Evolutionary conservation across 2,113 vertebrate species (phyloP).

Genomic region (Aix galericulata): DNA sequence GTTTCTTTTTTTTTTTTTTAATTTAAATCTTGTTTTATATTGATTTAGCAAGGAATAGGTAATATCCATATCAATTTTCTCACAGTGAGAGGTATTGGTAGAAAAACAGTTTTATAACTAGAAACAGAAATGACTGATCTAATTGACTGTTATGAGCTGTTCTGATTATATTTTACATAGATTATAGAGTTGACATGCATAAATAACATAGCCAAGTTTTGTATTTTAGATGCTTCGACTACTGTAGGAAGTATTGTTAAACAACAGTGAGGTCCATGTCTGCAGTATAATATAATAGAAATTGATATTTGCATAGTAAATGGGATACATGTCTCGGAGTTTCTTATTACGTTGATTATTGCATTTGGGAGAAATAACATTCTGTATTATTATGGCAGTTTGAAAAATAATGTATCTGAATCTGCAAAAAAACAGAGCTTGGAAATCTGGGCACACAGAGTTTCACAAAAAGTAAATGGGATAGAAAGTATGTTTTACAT

Average conservation of each 20-base stretch:
- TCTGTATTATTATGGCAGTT: slow-evolving; percentile 6
- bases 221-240: background rate
- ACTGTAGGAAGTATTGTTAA: background rate
- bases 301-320: background rate
- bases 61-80: slow-evolving; percentile 48
- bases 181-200: background rate
- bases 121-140: slow-evolving; percentile 37
- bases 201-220: background rate
- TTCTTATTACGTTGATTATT: slow-evolving; percentile 14
- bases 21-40: slow-evolving; percentile 22
- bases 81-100: background rate
- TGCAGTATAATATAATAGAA: background rate
- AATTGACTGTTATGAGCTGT: background rate
- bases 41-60: slow-evolving; percentile 43
- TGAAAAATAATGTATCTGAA: slow-evolving; percentile 31
- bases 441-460: background rate
- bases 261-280: background rate
- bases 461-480: slow-evolving; percentile 48
- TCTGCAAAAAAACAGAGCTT: slow-evolving; percentile 17
- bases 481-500: slow-evolving; percentile 12
- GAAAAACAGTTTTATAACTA: slow-evolving; percentile 37
- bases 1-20: background rate
- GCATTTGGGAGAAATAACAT: slow-evolving; percentile 20
- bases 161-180: background rate
- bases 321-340: background rate